Conservation (phyloP, 1,140 invertebrate species). For the Battus philenor region DNA sequence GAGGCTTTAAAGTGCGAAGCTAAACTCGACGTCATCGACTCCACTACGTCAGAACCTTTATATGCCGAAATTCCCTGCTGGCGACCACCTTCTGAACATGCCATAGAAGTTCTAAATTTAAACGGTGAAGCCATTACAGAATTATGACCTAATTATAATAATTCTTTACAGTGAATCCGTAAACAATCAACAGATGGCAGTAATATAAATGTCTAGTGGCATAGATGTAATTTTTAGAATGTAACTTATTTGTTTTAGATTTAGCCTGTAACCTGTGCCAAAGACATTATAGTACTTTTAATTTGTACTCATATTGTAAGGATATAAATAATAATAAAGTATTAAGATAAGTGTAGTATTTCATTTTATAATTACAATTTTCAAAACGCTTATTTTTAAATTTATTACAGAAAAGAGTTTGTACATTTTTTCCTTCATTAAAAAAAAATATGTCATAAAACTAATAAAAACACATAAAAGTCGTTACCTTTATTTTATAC, state of each 20-base stretch:
- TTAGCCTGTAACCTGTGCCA: constrained; percentile 20
- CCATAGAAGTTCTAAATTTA: constrained; percentile 55
- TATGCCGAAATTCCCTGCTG: constrained; percentile 73
- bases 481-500: no score
- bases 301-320: constrained; percentile 12
- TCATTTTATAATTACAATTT: no score
- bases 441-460: no score
- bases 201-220: neutral
- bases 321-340: no score
- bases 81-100: constrained; percentile 60
- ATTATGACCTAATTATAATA: constrained; percentile 48
- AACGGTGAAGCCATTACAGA: constrained; percentile 72
- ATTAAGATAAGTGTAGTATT: no score
- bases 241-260: constrained; percentile 7
- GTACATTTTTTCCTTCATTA: no score
- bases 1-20: constrained; percentile 65
- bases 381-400: no score
- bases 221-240: constrained; percentile 13
- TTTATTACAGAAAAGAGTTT: no score
- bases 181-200: constrained; percentile 7
- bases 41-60: constrained; percentile 58
- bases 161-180: no score
- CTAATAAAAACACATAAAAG: no score
- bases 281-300: constrained; percentile 19
- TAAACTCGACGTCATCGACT: constrained; percentile 53